phyloP scores from a whole-genome alignment of 1,140 invertebrate genomes.

The Triops longicaudatus region DNA sequence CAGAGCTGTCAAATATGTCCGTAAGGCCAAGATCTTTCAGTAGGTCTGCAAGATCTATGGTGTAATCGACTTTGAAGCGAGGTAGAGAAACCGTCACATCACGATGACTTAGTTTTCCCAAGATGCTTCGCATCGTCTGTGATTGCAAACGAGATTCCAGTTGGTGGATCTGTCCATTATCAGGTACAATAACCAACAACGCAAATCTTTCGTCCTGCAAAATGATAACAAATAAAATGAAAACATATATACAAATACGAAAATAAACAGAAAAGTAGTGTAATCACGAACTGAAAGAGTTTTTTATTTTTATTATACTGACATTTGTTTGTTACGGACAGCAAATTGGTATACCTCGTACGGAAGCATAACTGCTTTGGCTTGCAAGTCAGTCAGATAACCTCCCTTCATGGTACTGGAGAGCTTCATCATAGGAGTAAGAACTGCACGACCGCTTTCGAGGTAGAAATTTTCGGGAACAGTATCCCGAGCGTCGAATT shows the following conservation, averaged over 20 bases:
- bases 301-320: too few relatives aligned
- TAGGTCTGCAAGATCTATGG: constrained; percentile 7
- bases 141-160: not conserved
- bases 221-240: too few relatives aligned
- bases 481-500: constrained; percentile 25
- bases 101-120: constrained; percentile 24
- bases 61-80: constrained; percentile 23
- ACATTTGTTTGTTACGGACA: not conserved
- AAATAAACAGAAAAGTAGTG: not conserved
- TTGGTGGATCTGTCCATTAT: constrained; percentile 19
- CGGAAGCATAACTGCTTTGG: constrained; percentile 24
- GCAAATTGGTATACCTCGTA: constrained; percentile 24
- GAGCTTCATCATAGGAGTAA: constrained; percentile 17
- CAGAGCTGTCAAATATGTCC: constrained; percentile 53
- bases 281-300: too few relatives aligned
- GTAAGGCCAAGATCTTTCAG: constrained; percentile 54
- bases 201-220: constrained; percentile 21
- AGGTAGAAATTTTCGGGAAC: constrained; percentile 13
- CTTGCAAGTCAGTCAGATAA: constrained; percentile 16
- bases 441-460: not conserved
- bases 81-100: constrained; percentile 24
- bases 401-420: constrained; percentile 20
- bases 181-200: constrained; percentile 19
- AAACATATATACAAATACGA: too few relatives aligned
- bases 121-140: constrained; percentile 13